phyloP scores from a whole-genome alignment of 2,888 invertebrate species.

The Pristionchus mayeri region DNA sequence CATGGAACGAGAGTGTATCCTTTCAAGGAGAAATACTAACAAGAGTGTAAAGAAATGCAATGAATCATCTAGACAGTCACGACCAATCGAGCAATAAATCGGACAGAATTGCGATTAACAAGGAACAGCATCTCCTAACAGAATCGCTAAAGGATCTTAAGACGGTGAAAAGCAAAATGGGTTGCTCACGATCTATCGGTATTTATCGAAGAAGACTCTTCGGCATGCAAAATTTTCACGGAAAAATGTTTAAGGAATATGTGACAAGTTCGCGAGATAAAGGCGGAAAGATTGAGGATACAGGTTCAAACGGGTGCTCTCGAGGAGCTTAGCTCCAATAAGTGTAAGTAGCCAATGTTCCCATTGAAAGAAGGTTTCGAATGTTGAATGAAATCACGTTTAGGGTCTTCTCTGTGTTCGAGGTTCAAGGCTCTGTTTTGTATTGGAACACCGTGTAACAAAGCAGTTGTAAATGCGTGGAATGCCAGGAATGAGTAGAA shows the following conservation, averaged over 20 bases:
- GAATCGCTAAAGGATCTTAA: no score
- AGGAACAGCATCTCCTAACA: no score
- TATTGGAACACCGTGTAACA: not conserved
- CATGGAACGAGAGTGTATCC: constrained; percentile 6
- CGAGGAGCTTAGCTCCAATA: constrained; percentile 31
- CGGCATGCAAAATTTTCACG: no score
- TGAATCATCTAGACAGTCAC: not conserved
- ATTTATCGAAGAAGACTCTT: no score
- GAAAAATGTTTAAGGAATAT: no score
- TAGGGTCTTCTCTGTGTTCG: not conserved
- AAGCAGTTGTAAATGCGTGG: not conserved
- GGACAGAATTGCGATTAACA: not conserved
- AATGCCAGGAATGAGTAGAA: not conserved
- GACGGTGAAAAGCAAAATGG: no score
- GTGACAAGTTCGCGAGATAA: no score
- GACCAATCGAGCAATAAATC: not conserved
- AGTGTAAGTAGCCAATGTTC: constrained; percentile 28
- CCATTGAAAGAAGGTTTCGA: not conserved
- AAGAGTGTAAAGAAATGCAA: not conserved
- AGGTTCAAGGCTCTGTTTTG: not conserved
- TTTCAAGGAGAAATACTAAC: constrained; percentile 2
- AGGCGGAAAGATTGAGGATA: no score
- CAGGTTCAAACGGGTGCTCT: constrained; percentile 7
- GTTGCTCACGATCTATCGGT: no score
- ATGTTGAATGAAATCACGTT: constrained; percentile 31